phyloP scores from a whole-genome alignment of 2,113 vertebrate species.

The Sitta europaea region DNA sequence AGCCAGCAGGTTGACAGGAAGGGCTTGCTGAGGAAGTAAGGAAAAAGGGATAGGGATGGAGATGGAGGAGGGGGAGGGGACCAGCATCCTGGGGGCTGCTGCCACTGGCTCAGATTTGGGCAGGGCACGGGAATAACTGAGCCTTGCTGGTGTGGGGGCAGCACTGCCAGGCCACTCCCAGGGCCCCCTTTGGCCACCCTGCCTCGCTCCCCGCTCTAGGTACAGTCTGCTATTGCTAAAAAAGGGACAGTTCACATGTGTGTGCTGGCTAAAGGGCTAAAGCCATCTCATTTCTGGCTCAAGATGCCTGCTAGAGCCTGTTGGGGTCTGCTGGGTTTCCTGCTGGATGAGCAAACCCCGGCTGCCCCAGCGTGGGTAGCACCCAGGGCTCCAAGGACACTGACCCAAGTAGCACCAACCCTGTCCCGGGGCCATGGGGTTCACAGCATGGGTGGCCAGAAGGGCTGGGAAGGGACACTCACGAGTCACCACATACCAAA shows the following conservation, averaged over 20 bases:
- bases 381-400: background rate
- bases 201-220: background rate
- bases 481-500: background rate
- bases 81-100: background rate
- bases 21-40: background rate
- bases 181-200: background rate
- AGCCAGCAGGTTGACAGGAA: background rate
- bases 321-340: background rate
- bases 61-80: background rate
- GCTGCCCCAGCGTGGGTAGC: rapidly evolving
- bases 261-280: background rate
- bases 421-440: rapidly evolving
- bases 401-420: rapidly evolving
- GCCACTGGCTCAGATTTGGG: rapidly evolving
- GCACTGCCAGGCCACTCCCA: rapidly evolving
- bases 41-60: background rate
- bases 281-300: background rate
- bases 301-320: background rate
- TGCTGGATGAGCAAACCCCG: background rate
- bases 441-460: background rate
- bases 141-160: background rate
- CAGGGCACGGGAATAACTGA: background rate
- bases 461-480: background rate
- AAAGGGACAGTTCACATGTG: background rate
- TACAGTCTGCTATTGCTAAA: background rate